These are phyloP conservation scores for Dorcus parallelipipedus DNA, from an alignment of 2,888 invertebrate genomes.

Conservation along the genomic window DNA sequence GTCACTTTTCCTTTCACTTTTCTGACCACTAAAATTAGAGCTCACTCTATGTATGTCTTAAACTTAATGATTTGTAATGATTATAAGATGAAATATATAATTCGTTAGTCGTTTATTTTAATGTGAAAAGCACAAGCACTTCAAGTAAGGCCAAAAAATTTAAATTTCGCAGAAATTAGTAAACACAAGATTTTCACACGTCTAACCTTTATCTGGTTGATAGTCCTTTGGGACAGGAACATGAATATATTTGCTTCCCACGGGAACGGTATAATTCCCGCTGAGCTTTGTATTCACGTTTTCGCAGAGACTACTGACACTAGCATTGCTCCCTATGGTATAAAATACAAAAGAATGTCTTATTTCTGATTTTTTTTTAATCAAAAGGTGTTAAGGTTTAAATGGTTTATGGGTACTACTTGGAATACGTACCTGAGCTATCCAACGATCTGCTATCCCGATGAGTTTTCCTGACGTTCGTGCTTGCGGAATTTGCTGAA, in stretches of 20 bases:
- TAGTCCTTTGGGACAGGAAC: slow-evolving; percentile 70
- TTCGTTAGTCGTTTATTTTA: too few relatives aligned
- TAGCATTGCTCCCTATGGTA: slow-evolving; percentile 48
- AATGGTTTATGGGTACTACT: background rate
- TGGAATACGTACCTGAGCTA: slow-evolving; percentile 47
- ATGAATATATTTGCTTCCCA: slow-evolving; percentile 76
- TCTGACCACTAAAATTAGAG: too few relatives aligned
- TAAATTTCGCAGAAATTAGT: background rate
- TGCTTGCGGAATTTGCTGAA: slow-evolving; percentile 29
- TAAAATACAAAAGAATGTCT: background rate
- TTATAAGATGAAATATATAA: too few relatives aligned
- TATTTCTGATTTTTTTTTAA: background rate
- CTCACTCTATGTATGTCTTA: too few relatives aligned
- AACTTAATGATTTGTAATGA: too few relatives aligned
- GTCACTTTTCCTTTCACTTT: too few relatives aligned
- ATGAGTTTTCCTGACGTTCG: slow-evolving; percentile 39
- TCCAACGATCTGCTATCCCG: slow-evolving; percentile 57
- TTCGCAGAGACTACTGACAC: slow-evolving; percentile 54
- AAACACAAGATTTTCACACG: slow-evolving; percentile 4
- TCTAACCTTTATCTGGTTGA: slow-evolving; percentile 44
- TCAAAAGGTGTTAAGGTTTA: too few relatives aligned
- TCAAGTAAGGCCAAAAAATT: too few relatives aligned
- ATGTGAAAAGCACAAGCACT: too few relatives aligned
- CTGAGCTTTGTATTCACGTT: slow-evolving; percentile 51
- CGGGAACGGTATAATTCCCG: slow-evolving; percentile 73